phyloP scores from a whole-genome alignment of 2,888 invertebrate genomes.

The Ochropleura plecta region DNA sequence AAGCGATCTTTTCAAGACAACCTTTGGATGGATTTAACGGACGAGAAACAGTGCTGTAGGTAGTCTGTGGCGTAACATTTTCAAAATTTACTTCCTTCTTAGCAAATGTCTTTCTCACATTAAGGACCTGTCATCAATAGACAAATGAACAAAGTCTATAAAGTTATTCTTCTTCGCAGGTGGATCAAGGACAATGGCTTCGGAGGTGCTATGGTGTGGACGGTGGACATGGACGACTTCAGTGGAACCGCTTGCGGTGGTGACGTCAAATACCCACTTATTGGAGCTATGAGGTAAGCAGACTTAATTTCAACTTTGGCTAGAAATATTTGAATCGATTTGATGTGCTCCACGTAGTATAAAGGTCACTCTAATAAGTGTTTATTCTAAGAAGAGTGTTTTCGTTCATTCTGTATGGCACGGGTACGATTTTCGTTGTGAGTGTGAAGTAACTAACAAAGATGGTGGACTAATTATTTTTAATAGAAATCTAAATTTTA shows the following conservation, averaged over 20 bases:
- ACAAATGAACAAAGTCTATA: neutral
- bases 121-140: neutral
- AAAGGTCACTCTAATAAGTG: neutral
- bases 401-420: neutral
- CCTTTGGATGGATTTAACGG: too few relatives aligned
- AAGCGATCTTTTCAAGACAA: too few relatives aligned
- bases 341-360: neutral
- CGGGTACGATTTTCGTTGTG: neutral
- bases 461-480: too few relatives aligned
- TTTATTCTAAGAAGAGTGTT: neutral
- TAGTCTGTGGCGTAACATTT: too few relatives aligned
- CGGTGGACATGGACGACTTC: conserved; percentile 98
- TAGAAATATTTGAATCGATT: neutral
- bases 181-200: conserved; percentile 97
- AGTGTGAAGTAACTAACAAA: too few relatives aligned
- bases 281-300: conserved; percentile 96
- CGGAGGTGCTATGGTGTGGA: conserved; percentile 99
- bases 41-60: too few relatives aligned
- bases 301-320: neutral
- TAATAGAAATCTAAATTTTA: too few relatives aligned
- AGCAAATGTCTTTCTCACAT: neutral
- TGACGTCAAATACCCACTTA: conserved; percentile 96
- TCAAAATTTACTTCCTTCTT: neutral
- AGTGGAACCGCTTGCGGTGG: conserved; percentile 95
- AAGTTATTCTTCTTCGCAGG: conserved; percentile 63